Evolutionary conservation across 2,113 vertebrate genomes (phyloP), one percentile per base, ranked within the genome.

Genomic region (Cathartes aura): DNA sequence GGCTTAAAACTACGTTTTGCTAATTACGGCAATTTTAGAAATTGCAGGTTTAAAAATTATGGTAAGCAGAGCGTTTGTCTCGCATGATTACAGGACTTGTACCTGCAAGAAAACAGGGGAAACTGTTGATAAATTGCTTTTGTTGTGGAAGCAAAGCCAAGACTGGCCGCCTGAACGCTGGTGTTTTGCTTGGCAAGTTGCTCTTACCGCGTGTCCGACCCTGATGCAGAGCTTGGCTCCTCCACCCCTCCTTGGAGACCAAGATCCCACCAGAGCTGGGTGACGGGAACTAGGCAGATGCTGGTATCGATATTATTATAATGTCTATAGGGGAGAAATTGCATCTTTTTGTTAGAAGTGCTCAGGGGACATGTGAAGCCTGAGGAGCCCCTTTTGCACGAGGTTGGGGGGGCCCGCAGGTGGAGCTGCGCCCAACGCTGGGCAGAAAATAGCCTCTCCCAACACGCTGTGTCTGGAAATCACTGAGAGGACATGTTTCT

Each of bases 131-230:
- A 38, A 38, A 10, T 20, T 9, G 52, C 32, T 88, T 12, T 11
- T 64, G 18, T 17, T 47, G 60, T 8, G 43, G 43, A 24, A 55
- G 56, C 27, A n/a, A 16, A 63, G 59, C 17, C 11, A 4, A 43
- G 32, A 10, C 7, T 12, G 30, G 14, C 29, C 8, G 0, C 30
- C 29, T 2, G 11, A 30, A 6, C 1, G 0, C 6, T 1, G 0
- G 12, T 5, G 19, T 38, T 43, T 15, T 38, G 63, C 45, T 38
- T 5, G n/a, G 63, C 6, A 1, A 15, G 16, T 18, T 8, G 20
- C 5, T 0, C 32, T 43, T 26, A 1, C 11, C 7, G 64, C 42
- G 5, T 2, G 62, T 30, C 71, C 1, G 1, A 12, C 19, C 53
- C 18, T 2, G 1, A 5, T 0, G 7, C 7, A 5, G 30, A 23